Base-by-base conservation (phyloP, 1,140 invertebrate species). In the Pseudomyrmex flavicornis region DNA sequence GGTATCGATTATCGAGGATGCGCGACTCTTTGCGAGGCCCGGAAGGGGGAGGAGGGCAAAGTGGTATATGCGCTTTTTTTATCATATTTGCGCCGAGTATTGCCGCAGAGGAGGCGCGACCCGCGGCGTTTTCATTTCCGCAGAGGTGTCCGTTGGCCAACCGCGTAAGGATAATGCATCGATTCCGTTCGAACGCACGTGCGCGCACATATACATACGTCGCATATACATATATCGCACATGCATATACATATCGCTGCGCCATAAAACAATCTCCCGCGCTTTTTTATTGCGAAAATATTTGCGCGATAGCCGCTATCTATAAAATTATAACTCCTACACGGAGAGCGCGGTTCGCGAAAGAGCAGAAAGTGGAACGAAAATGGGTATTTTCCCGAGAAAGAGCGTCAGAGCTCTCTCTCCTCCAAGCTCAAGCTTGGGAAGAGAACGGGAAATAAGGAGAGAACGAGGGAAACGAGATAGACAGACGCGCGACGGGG, bases 201-300 rank as follows among this genome's bases (percentile, higher is more conserved):
- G 9, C 17, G 48, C 15, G 63, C 44, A 4, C 10, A 9, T 4
- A 7, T 26, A 62, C 26, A 35, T 17, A 13, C 15, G 2, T 15
- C 13, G 13, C 56, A 17, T 70, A 58, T 12, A 26, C 5, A 46
- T 12, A 48, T 4, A 48, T 22, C 54, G 10, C 7, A 9, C 17
- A 68, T 4, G 12, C 54, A 17, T 1, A 61, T 4, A 17, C 1
- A 61, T 58, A 72, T 9, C n/a, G 54, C 54, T 35, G 9, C 35
- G 17, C 73, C 68, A 62, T 87, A 84, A 87, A 88, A 84, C 75
- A 87, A 88, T 80, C 65, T 48, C 35, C 5, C 15, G 83, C 59
- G 82, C 82, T 76, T 84, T 88, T 87, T 88, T 87, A 87, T 87
- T 73, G 73, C 48, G n/a, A 54, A 85, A 88, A 85, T 70, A 87